These are phyloP conservation scores for Cinclus cinclus DNA, from an alignment of 2,113 vertebrate species.

Conservation along the genomic window DNA sequence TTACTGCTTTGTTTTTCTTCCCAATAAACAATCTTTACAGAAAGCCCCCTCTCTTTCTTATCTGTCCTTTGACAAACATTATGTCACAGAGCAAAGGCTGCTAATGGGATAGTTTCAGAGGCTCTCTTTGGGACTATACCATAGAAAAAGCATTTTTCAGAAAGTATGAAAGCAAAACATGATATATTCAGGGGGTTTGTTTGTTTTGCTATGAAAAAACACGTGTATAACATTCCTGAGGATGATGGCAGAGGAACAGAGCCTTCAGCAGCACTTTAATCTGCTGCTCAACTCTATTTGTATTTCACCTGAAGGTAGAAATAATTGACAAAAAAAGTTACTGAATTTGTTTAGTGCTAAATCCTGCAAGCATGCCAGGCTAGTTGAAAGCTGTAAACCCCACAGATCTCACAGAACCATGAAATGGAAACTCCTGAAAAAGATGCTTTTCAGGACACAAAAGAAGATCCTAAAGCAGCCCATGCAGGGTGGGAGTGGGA, in stretches of 20 bases:
- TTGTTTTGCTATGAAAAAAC: background rate
- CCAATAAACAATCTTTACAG: slow-evolving; percentile 22
- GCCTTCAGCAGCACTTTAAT: background rate
- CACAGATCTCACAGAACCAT: background rate
- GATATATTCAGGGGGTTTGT: background rate
- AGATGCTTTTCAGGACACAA: background rate
- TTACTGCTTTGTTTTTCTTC: slow-evolving; percentile 51
- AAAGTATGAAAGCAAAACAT: background rate
- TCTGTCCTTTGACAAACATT: background rate
- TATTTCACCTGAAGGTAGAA: background rate
- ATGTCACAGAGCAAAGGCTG: background rate
- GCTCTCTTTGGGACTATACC: background rate
- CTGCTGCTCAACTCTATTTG: background rate
- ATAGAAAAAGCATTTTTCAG: background rate
- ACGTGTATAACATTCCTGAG: background rate
- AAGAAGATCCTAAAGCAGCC: background rate
- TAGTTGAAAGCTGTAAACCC: background rate
- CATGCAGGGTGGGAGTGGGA: background rate
- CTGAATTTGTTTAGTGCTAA: background rate
- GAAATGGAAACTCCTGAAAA: background rate
- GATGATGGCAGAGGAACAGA: background rate
- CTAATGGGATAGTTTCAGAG: background rate
- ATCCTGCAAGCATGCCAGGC: background rate
- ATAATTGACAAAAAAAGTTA: background rate
- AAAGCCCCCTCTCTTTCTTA: background rate